Percentiles rank a stretch among this genome's conserved stretches.
Evolutionary conservation across 2,888 invertebrate genomes (phyloP).

Genomic region (Acanthococcus lagerstroemiae): DNA sequence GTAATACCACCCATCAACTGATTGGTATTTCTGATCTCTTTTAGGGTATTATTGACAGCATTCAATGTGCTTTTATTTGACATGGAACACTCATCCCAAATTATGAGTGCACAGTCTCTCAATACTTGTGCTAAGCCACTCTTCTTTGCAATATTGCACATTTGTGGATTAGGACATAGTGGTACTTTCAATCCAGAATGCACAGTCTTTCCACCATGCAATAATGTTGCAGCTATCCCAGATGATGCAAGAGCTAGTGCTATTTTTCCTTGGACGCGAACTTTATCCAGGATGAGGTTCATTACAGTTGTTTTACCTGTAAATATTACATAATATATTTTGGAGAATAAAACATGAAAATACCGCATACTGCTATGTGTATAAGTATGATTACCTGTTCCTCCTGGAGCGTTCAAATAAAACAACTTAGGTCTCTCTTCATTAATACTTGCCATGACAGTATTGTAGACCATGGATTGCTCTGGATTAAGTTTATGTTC

Average conservation of each 20-base stretch:
- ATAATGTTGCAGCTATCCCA: slow-evolving; percentile 43
- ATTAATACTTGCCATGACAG: not conserved
- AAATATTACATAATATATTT: not conserved
- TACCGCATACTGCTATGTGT: not conserved
- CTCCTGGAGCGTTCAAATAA: slow-evolving; percentile 28
- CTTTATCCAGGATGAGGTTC: slow-evolving; percentile 39
- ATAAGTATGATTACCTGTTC: slow-evolving; percentile 19
- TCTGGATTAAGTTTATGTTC: not conserved
- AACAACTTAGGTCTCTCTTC: not conserved
- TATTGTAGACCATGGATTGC: not conserved
- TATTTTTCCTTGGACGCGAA: slow-evolving; percentile 39
- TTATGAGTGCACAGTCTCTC: slow-evolving; percentile 8
- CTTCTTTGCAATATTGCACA: slow-evolving; percentile 21
- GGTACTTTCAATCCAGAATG: slow-evolving; percentile 42
- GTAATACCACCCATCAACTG: not conserved
- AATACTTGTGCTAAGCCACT: slow-evolving; percentile 8
- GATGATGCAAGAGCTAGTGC: slow-evolving; percentile 42
- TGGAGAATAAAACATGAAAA: not conserved
- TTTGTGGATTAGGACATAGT: slow-evolving; percentile 30
- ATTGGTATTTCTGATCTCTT: slow-evolving; percentile 4
- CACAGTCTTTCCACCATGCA: slow-evolving; percentile 41
- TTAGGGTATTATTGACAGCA: slow-evolving; percentile 3
- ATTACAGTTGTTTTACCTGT: slow-evolving; percentile 42
- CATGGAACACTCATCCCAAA: slow-evolving; percentile 25
- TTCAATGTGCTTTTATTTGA: not conserved